A percentile compares a stretch with the other conserved stretches of the same genome.
Evolutionary conservation across 1,140 invertebrate species (phyloP).

Genomic region (Pemphigus obesinymphae): DNA sequence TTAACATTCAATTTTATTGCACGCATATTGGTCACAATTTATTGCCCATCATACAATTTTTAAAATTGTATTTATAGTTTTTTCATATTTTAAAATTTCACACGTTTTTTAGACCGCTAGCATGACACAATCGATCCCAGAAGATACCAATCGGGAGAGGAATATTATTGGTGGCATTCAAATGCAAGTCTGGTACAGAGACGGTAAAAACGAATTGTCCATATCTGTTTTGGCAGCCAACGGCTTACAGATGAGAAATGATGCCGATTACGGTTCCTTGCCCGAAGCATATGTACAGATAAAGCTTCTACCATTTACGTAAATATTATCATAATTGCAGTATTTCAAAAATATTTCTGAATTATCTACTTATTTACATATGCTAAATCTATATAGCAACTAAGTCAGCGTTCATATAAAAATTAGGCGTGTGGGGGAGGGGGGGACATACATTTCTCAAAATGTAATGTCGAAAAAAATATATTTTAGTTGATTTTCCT

Average conservation of each 20-base stretch:
- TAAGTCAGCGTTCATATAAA: no score
- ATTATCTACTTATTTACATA: no score
- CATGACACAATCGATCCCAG: constrained; percentile 51
- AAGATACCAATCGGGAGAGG: constrained; percentile 68
- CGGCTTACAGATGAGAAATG: constrained; percentile 71
- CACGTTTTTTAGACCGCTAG: background rate
- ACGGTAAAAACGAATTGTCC: constrained; percentile 72
- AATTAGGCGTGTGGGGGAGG: no score
- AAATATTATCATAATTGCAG: constrained; percentile 51
- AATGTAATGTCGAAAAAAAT: no score
- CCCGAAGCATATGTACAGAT: constrained; percentile 80
- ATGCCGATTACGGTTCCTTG: constrained; percentile 64
- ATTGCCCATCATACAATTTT: background rate
- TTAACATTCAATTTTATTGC: background rate
- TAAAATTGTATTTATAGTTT: background rate
- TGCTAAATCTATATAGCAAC: no score
- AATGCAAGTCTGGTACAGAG: constrained; percentile 80
- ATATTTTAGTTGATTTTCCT: no score
- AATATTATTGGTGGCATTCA: constrained; percentile 71
- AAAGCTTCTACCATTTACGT: constrained; percentile 70
- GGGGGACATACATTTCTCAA: no score
- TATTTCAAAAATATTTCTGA: no score
- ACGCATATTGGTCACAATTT: background rate
- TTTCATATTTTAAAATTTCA: background rate
- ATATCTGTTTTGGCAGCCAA: constrained; percentile 78